phyloP scores from a whole-genome alignment of 2,113 vertebrate genomes.

The Chaetodon trifascialis region DNA sequence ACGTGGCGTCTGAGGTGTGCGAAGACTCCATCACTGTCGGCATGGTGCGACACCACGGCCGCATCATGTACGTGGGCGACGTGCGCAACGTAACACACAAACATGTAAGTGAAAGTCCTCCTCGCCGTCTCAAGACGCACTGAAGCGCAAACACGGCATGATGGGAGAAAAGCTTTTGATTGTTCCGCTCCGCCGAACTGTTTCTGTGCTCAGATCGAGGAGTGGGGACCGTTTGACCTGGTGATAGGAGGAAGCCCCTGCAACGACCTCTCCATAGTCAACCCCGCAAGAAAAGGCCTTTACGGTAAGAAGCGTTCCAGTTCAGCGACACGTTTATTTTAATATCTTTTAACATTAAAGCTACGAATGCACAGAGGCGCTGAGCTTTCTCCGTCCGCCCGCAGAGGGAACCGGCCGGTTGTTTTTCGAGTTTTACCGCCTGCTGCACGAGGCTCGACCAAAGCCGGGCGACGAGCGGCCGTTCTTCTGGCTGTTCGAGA shows the following conservation, averaged over 20 bases:
- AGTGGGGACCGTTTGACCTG: conserved; percentile 98
- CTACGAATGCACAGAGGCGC: too few relatives aligned
- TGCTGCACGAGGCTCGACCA: conserved; percentile 96
- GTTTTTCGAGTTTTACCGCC: conserved; percentile 99
- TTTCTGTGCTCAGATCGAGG: conserved; percentile 88
- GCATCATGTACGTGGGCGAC: conserved; percentile 98
- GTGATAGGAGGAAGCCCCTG: conserved; percentile 98
- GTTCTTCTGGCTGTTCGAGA: conserved; percentile 99
- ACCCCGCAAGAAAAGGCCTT: conserved; percentile 97
- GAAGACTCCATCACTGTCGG: conserved; percentile 99
- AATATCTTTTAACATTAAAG: too few relatives aligned
- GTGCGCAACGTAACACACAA: conserved; percentile 95
- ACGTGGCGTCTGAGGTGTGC: conserved; percentile 97
- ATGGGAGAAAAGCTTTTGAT: background rate
- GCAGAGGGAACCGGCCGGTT: conserved; percentile 97
- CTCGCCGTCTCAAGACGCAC: background rate
- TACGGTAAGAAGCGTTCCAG: conserved; percentile 82
- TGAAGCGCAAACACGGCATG: background rate
- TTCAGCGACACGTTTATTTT: background rate
- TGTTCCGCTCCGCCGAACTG: background rate
- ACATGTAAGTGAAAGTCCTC: conserved; percentile 88
- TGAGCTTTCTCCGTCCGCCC: background rate
- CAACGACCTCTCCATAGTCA: conserved; percentile 98
- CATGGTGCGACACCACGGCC: conserved; percentile 96
- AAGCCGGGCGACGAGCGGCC: conserved; percentile 94